A percentile compares a stretch with the other conserved stretches of the same genome.
Conservation (phyloP, 1,140 invertebrate genomes). For the Eumaeus atala region DNA sequence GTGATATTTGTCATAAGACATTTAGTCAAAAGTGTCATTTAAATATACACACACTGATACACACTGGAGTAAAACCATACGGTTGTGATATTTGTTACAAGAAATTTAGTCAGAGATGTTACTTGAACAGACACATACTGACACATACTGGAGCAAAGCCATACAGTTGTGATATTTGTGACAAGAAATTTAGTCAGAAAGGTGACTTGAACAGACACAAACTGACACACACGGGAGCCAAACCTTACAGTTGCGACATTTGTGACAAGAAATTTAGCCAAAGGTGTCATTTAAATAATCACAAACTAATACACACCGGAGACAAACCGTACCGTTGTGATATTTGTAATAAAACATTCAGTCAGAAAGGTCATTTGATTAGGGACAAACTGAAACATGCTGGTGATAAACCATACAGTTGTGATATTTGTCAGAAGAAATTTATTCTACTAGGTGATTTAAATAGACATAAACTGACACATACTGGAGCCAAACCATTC, state of each 20-base stretch:
- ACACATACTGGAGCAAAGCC: neutral
- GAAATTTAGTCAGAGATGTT: neutral
- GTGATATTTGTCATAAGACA: neutral
- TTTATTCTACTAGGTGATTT: conserved; percentile 1
- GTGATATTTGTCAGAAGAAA: conserved; percentile 10
- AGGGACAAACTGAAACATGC: neutral
- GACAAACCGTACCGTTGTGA: conserved; percentile 3
- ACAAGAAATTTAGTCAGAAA: neutral
- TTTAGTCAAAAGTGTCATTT: neutral
- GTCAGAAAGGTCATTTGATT: neutral
- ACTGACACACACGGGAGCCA: neutral
- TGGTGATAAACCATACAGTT: neutral
- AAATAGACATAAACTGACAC: conserved; percentile 5
- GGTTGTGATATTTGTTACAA: neutral
- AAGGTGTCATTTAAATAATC: conserved; percentile 9
- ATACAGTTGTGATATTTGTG: neutral
- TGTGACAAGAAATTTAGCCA: conserved; percentile 1
- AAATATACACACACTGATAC: neutral
- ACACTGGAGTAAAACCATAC: neutral
- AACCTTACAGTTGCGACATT: conserved; percentile 10
- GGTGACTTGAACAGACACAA: neutral
- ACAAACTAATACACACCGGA: conserved; percentile 2
- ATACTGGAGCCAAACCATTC: conserved; percentile 3
- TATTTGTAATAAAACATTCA: conserved; percentile 6
- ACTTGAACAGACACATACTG: neutral